Evolutionary conservation across 1,140 invertebrate species (phyloP), one percentile per base, ranked within the genome.

Genomic region (Bombus haemorrhoidalis): DNA sequence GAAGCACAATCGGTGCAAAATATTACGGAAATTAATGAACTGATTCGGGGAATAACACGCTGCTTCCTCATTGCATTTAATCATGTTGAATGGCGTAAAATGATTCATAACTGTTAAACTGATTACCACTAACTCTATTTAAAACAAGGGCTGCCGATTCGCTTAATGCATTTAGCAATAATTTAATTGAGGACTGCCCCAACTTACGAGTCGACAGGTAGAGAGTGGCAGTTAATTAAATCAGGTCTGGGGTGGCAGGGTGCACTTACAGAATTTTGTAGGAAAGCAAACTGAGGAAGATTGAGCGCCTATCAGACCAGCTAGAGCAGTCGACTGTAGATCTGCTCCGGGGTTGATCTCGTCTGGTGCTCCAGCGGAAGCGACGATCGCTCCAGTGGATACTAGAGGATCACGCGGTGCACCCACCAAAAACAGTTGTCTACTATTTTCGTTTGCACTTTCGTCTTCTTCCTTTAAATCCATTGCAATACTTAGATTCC

Each of bases 101-200:
- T 73, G 75, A 82, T 91, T 94, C 91, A 94, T 93, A 94, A 92
- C 93, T 92, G 89, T 89, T 95, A 93, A 95, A 92, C 91, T 91
- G 92, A 94, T 94, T 94, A 94, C 89, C 75, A 77, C 92, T 94
- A 94, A 94, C 88, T 94, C 87, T 93, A 93, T 95, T 94, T 93
- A 93, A 93, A 87, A 91, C 91, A 90, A 89, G 87, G 86, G 76
- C 89, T 86, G 90, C 85, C 91, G 86, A 88, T 87, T 88, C 87
- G 91, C 91, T 95, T 95, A 95, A 95, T 95, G 93, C 93, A 95
- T 92, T 95, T 95, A 95, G 93, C 90, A 95, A 95, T 95, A 95
- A 95, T 95, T 95, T 95, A 94, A 95, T 95, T 95, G 94, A 94
- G 91, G 75, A 83, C 91, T 91, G 87, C 91, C 91, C 92, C 92